Conservation (phyloP, 2,113 vertebrate genomes). For the Sclerurus mexicanus region DNA sequence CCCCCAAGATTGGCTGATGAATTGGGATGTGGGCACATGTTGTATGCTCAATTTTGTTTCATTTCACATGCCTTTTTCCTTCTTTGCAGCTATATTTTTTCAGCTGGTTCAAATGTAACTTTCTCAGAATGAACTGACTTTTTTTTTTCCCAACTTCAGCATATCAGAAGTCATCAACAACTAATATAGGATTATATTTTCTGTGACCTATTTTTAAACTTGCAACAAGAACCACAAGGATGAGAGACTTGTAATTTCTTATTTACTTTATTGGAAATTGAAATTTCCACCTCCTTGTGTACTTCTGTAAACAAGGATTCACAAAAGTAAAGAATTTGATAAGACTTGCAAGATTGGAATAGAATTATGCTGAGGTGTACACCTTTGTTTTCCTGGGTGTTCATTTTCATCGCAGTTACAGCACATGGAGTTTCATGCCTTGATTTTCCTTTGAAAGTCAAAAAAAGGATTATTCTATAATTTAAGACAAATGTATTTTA, state of each 20-base stretch:
- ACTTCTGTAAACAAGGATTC: not conserved
- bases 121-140: not conserved
- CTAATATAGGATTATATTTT: not conserved
- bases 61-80: not conserved
- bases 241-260: not conserved
- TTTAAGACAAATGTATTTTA: not conserved
- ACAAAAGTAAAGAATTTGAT: not conserved
- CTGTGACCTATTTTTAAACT: not conserved
- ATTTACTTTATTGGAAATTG: not conserved
- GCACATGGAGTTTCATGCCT: not conserved
- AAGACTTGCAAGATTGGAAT: not conserved
- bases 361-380: not conserved
- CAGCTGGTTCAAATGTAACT: not conserved
- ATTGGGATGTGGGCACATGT: not conserved
- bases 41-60: not conserved
- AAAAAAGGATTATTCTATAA: not conserved
- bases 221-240: not conserved
- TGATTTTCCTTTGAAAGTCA: not conserved
- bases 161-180: not conserved
- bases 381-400: not conserved
- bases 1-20: rapidly evolving
- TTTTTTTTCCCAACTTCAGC: not conserved
- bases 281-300: not conserved
- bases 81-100: not conserved
- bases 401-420: not conserved